Conservation (phyloP, 2,797 vertebrate species). For the Coendou prehensilis region DNA sequence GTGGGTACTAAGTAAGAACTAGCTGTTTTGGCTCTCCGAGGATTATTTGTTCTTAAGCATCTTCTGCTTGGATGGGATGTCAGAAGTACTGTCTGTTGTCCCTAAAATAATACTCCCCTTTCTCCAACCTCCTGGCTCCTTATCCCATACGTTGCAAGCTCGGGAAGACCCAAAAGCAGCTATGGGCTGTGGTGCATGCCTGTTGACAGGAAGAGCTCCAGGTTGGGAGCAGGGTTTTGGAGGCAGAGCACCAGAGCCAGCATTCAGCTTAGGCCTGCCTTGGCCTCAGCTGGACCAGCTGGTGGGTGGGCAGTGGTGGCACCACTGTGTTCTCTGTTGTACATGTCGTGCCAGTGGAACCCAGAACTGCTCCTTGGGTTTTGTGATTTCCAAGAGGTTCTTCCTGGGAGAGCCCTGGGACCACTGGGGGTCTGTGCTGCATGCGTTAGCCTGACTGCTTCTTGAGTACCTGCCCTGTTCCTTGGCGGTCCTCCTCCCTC, state of each 20-base stretch:
- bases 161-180: not conserved
- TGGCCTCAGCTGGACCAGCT: accelerated
- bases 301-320: not conserved
- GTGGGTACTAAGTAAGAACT: not conserved
- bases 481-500: no score
- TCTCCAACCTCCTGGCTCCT: not conserved
- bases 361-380: no score
- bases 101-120: not conserved
- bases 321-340: accelerated
- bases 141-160: not conserved
- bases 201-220: not conserved
- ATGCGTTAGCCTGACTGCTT: not conserved
- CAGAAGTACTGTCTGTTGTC: not conserved
- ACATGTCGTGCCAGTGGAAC: not conserved
- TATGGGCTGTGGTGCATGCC: accelerated
- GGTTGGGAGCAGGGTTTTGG: not conserved
- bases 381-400: not conserved
- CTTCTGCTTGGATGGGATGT: not conserved
- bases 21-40: not conserved
- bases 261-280: accelerated
- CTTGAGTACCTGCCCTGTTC: accelerated
- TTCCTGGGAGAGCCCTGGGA: not conserved
- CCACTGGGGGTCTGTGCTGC: not conserved
- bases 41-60: not conserved
- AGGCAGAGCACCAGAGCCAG: not conserved